These are phyloP conservation scores for Scrobipalpa atriplicella DNA, from an alignment of 2,888 invertebrate species.

Conservation along the genomic window DNA sequence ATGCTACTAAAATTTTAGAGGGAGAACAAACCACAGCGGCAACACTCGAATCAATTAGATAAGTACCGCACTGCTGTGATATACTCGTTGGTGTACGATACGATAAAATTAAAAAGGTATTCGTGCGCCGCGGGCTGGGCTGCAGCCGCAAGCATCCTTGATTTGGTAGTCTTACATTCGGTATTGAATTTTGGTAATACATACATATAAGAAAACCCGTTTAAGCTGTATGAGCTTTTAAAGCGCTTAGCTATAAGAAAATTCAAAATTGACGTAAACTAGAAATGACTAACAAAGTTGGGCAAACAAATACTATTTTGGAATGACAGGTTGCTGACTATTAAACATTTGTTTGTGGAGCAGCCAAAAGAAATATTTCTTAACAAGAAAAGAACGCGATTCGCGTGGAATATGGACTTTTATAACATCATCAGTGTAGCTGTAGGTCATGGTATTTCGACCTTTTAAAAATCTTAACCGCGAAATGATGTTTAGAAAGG, in stretches of 20 bases:
- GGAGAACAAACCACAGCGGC: slow-evolving; percentile 40
- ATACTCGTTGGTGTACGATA: slow-evolving; percentile 63
- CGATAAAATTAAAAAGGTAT: slow-evolving; percentile 45
- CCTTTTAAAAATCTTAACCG: not conserved
- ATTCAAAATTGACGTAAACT: not conserved
- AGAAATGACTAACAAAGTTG: too few relatives aligned
- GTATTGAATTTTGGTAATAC: slow-evolving; percentile 32
- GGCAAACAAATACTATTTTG: too few relatives aligned
- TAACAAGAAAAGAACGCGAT: too few relatives aligned
- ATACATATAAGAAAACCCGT: not conserved
- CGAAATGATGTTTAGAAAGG: not conserved
- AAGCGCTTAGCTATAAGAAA: not conserved
- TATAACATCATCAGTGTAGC: too few relatives aligned
- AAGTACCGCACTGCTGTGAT: slow-evolving; percentile 73
- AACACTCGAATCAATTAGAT: slow-evolving; percentile 65
- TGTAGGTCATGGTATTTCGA: too few relatives aligned
- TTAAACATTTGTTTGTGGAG: too few relatives aligned
- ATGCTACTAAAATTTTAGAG: slow-evolving; percentile 21
- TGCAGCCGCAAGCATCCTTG: slow-evolving; percentile 39
- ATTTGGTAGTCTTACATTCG: slow-evolving; percentile 38
- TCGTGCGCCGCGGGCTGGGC: slow-evolving; percentile 37
- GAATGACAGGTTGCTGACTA: too few relatives aligned
- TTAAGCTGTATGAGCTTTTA: not conserved
- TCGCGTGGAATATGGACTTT: too few relatives aligned
- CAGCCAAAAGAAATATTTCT: too few relatives aligned